These are phyloP conservation scores for Antedon mediterranea DNA, from an alignment of 53 echinoderm and acorn worm species.

Conservation along the genomic window DNA sequence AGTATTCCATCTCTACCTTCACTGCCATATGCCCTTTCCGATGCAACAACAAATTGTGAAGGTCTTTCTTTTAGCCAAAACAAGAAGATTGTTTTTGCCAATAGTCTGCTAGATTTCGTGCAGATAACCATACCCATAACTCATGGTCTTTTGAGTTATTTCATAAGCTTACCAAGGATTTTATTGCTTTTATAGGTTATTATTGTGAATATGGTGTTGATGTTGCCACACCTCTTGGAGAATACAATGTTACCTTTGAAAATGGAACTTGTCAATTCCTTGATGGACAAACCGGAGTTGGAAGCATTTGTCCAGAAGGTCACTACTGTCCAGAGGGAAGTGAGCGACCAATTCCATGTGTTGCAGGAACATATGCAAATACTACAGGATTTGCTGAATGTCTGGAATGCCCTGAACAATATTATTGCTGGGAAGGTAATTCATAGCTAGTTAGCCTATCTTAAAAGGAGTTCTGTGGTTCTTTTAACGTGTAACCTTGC, in stretches of 20 bases:
- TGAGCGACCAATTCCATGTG: conserved; percentile 41
- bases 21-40: no score
- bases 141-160: no score
- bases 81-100: no score
- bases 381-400: conserved; percentile 45
- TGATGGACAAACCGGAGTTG: conserved; percentile 68
- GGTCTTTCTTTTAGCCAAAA: no score
- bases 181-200: conserved; percentile 48
- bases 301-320: conserved; percentile 77
- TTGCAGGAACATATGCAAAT: conserved; percentile 66
- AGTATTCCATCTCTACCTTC: no score
- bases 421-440: conserved; percentile 82
- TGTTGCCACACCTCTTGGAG: conserved; percentile 68
- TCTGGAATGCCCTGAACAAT: conserved; percentile 62
- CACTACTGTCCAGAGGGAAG: conserved; percentile 61
- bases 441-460: neutral
- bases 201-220: conserved; percentile 86
- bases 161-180: no score
- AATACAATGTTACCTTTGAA: conserved; percentile 50
- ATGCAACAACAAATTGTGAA: no score
- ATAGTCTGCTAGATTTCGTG: no score
- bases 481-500: no score
- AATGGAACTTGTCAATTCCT: conserved; percentile 66
- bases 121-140: no score
- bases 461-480: no score